These are phyloP conservation scores for Porites lobata DNA, from an alignment of 92 coral and sea anemone genomes.

Conservation along the genomic window DNA sequence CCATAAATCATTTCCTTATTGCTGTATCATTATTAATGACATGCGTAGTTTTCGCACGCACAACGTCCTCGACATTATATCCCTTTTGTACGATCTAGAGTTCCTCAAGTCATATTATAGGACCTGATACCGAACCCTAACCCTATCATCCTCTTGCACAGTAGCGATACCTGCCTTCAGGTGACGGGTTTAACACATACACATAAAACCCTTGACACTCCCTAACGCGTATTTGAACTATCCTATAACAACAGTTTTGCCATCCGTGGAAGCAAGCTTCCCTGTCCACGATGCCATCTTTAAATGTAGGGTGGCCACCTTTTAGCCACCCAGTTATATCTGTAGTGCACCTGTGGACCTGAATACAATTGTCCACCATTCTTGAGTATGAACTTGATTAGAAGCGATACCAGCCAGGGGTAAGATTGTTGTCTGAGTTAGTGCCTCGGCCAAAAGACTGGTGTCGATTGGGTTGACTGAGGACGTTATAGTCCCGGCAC, in stretches of 20 bases:
- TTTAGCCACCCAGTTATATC: constrained; percentile 14
- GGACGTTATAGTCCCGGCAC: constrained; percentile 1
- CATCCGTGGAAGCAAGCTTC: constrained; percentile 18
- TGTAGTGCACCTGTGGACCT: constrained; percentile 1
- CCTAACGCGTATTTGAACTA: too few species aligned
- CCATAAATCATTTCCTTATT: too few species aligned
- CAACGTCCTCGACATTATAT: too few species aligned
- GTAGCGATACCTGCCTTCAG: not conserved
- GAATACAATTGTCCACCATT: not conserved
- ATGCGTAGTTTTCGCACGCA: too few species aligned
- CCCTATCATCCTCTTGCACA: constrained; percentile 10
- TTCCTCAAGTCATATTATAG: too few species aligned
- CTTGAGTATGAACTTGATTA: not conserved
- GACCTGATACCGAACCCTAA: too few species aligned
- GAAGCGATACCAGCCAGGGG: constrained; percentile 25
- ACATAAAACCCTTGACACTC: too few species aligned
- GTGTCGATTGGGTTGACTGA: constrained; percentile 4
- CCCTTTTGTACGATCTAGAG: too few species aligned
- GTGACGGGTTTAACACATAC: constrained; percentile 1
- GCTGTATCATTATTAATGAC: too few species aligned
- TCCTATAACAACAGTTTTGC: too few species aligned
- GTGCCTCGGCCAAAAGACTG: constrained; percentile 9
- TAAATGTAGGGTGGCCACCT: not conserved
- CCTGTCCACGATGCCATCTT: constrained; percentile 10
- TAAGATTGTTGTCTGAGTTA: constrained; percentile 4